Evolutionary conservation across 2,888 invertebrate genomes (phyloP), one percentile per base, ranked within the genome.

Genomic region (Lithophane semibrunnea): DNA sequence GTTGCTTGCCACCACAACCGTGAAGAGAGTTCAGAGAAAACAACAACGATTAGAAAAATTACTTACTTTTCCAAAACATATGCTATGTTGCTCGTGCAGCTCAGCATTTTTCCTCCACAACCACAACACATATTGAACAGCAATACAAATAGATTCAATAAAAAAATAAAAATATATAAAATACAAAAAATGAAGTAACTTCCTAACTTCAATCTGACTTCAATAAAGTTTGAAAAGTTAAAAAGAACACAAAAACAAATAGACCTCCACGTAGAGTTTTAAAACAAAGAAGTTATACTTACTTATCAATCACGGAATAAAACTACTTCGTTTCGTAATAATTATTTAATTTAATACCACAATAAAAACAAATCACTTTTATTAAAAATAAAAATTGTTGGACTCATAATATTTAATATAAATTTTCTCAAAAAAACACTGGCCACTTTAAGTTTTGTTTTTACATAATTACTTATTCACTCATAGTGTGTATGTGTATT

Each of bases 51-150:
- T 16, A 44, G 13, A 58, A 69, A 37, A 58, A 49, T 49, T n/a
- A 60, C 76, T 79, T 82, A 93, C 93, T 87, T 92, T 87, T 93
- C 93, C 58, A 89, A 54, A 58, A 90, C 67, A 76, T 91, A 92
- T 29, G 90, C 75, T 9, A 90, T 16, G 66, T 86, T 90, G 24
- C 90, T 90, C 8, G 90, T 29, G 18, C 81, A 86, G 58, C 73
- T 75, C 2, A 8, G 18, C 2, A 16, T 1, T 5, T 18, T 12
- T 21, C 5, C 0, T 3, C 54, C 42, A 52, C 87, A 90, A 24
- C 77, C 73, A 58, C 86, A 86, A 76, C 88, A 88, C 91, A 90
- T 86, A 77, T 68, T 80, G 61, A 70, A 79, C 44, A 21, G 9
- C 21, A 63, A 72, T 61, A 74, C 63, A 77, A 64, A 54, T 56